Evolutionary conservation across 2,888 invertebrate species (phyloP).

Genomic region (Noctua fimbriata): DNA sequence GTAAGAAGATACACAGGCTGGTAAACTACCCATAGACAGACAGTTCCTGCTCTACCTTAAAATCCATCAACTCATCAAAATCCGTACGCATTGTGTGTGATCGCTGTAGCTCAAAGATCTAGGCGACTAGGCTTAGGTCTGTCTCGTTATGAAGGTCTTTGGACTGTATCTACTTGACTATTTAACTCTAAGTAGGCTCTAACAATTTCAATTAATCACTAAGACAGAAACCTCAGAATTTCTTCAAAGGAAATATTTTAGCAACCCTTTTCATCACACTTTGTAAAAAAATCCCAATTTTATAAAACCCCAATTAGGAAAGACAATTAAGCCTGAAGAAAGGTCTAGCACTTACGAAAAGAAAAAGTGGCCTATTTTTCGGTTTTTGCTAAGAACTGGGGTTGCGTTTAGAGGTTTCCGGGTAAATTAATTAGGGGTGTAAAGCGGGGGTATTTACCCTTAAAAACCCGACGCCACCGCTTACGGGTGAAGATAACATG

Average conservation of each 20-base stretch:
- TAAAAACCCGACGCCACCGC: constrained; percentile 41
- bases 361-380: constrained; percentile 31
- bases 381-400: constrained; percentile 28
- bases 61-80: neutral
- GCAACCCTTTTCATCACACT: constrained; percentile 13
- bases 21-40: neutral
- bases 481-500: constrained; percentile 49
- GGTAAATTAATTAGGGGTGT: constrained; percentile 54
- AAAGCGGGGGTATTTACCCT: constrained; percentile 20
- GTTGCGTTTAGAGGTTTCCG: constrained; percentile 37
- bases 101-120: neutral
- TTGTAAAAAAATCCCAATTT: constrained; percentile 14
- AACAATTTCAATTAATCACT: neutral
- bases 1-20: neutral
- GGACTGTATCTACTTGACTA: neutral
- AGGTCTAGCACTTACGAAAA: constrained; percentile 31
- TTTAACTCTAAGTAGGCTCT: neutral
- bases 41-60: neutral
- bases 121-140: neutral
- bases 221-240: neutral
- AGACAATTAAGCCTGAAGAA: constrained; percentile 20
- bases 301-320: constrained; percentile 34
- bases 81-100: neutral
- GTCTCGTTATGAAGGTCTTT: neutral
- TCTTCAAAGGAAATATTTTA: constrained; percentile 19